Conservation (phyloP, 2,888 invertebrate species). For the Lochmaea capreae region DNA sequence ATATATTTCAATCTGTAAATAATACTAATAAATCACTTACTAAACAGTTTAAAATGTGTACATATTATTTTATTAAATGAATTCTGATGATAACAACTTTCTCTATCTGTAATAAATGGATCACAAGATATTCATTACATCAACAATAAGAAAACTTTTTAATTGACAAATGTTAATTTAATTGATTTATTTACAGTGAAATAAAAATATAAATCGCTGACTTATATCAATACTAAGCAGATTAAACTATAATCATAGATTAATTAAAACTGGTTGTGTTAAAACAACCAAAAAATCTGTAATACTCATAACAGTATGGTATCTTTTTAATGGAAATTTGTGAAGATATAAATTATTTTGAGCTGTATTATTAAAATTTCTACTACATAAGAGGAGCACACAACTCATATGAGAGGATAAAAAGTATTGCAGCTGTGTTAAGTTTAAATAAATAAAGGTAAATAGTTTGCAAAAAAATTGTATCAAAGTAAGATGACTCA, state of each 20-base stretch:
- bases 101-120: not conserved
- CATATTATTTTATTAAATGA: not conserved
- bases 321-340: not conserved
- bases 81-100: not conserved
- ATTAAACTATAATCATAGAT: not conserved
- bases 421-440: not conserved
- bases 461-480: not conserved
- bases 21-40: not conserved
- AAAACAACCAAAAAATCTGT: slow-evolving; percentile 5
- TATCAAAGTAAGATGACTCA: slow-evolving; percentile 11
- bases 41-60: not conserved
- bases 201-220: not conserved
- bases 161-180: not conserved
- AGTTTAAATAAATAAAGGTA: not conserved
- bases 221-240: not conserved
- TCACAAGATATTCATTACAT: not conserved
- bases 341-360: not conserved
- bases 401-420: not conserved
- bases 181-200: not conserved
- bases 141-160: slow-evolving; percentile 3
- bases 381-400: not conserved
- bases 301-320: slow-evolving; percentile 15
- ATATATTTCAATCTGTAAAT: not conserved
- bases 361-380: not conserved
- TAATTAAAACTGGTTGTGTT: not conserved